Evolutionary conservation across 2,888 invertebrate genomes (phyloP), one percentile per base, ranked within the genome.

Genomic region (Fragum whitleyi): DNA sequence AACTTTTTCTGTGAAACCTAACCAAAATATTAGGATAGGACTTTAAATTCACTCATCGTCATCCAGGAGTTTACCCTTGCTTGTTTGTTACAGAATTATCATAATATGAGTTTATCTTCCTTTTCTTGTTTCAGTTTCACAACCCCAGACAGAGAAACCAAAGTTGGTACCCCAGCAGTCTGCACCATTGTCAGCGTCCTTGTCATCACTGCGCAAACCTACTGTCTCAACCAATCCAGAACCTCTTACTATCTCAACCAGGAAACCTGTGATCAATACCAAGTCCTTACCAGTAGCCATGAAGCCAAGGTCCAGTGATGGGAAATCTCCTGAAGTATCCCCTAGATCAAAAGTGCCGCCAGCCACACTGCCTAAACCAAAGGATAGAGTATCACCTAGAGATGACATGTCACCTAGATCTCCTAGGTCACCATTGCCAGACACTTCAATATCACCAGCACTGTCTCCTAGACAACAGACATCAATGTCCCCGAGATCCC

Each of bases 81-180:
- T n/a, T n/a, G n/a, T n/a, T n/a, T n/a, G n/a, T n/a, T n/a, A n/a
- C n/a, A n/a, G n/a, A n/a, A n/a, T n/a, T n/a, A n/a, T n/a, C n/a
- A n/a, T n/a, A 36, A 9, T 36, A 36, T 36, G 32, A 36, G 32
- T 36, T 36, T 36, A 9, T 36, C 9, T 36, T 36, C 32, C 3
- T 6, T 36, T 36, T 36, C 32, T 36, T 36, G 14, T 73, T 73
- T 32, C 73, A 73, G 73, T 65, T 2, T 39, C 29, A 29, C 62
- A 39, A 39, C 26, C 65, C 11, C 26, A 59, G 2, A 26, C 36
- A 32, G 77, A 76, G 68, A 81, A 77, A 32, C 11, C 69, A 23
- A 77, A 59, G n/a, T 28, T 71, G 23, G 77, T 70, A 74, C 84
- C 77, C 51, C 51, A 80, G 11, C 79, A 74, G 59, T 74, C 79